Evolutionary conservation across 2,797 vertebrate species (phyloP).

Genomic region (Semotilus atromaculatus): DNA sequence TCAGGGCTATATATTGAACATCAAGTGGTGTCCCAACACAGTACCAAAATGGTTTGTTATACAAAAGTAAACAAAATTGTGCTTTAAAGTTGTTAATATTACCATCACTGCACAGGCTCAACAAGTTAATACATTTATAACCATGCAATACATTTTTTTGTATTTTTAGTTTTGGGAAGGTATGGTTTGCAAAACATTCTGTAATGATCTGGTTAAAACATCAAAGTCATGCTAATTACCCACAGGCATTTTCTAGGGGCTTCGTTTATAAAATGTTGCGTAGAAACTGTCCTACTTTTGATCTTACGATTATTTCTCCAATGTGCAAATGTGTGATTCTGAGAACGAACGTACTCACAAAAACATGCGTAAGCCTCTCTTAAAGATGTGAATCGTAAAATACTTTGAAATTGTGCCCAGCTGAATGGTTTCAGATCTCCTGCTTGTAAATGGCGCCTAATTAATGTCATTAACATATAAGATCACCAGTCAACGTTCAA

Average conservation of each 20-base stretch:
- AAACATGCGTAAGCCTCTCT: no score
- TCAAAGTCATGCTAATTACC: background rate
- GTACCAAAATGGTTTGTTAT: background rate
- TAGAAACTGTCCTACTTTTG: no score
- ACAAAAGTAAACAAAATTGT: background rate
- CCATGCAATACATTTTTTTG: background rate
- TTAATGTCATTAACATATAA: no score
- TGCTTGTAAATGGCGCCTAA: no score
- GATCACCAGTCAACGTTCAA: no score
- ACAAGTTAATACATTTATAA: background rate
- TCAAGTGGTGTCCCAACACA: background rate
- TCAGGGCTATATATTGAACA: background rate
- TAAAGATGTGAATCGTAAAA: no score
- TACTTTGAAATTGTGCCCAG: no score
- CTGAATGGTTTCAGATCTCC: no score
- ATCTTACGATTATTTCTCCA: no score
- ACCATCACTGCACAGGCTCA: background rate
- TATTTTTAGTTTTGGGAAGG: background rate
- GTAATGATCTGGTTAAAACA: background rate
- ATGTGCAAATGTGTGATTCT: no score
- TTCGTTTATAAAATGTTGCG: no score
- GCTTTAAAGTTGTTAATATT: background rate
- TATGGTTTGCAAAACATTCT: background rate
- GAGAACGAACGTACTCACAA: no score
- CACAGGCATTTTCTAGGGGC: background rate